These are phyloP conservation scores for Aleadryas rufinucha DNA, from an alignment of 2,113 vertebrate genomes.

Conservation along the genomic window DNA sequence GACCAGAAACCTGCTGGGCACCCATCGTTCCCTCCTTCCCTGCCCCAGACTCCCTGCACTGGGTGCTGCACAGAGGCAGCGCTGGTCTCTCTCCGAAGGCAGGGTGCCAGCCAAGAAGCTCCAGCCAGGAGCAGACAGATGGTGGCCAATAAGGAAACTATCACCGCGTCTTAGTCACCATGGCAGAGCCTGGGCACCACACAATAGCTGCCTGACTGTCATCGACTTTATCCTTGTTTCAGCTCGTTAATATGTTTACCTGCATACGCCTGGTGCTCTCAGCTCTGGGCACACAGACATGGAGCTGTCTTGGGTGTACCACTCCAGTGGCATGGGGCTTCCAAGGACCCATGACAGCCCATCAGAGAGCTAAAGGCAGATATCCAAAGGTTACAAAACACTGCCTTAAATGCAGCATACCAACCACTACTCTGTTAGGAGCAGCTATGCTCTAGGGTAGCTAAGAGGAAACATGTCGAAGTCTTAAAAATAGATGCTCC, in stretches of 20 bases:
- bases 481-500: background rate
- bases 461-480: background rate
- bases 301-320: too few species aligned
- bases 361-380: background rate
- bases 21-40: background rate
- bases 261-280: background rate
- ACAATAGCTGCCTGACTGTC: background rate
- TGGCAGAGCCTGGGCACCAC: background rate
- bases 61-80: background rate
- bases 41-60: accelerated
- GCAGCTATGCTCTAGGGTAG: background rate
- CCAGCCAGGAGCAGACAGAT: constrained; percentile 19
- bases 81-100: background rate
- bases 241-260: background rate
- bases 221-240: background rate
- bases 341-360: background rate
- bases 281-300: accelerated
- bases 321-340: accelerated
- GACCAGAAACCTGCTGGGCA: background rate
- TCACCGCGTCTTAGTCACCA: background rate
- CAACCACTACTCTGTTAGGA: background rate
- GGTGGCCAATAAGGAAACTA: constrained; percentile 42
- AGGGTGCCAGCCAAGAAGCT: background rate
- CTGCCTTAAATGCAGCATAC: background rate
- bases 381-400: background rate